Evolutionary conservation across 1,140 invertebrate genomes (phyloP), one percentile per base, ranked within the genome.

Genomic region (Propsilocerus akamusi): DNA sequence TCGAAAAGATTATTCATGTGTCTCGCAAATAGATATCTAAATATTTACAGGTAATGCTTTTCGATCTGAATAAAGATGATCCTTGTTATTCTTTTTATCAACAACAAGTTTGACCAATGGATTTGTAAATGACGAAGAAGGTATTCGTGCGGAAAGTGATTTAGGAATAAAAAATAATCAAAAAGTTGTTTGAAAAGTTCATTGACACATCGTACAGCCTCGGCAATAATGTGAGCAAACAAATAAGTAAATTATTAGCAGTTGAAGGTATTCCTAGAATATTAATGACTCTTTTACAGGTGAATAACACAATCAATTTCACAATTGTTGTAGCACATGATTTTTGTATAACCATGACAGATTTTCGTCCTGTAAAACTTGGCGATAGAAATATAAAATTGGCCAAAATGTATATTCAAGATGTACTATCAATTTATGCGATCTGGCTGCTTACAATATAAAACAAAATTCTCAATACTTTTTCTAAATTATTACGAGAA

Each of bases 1-100:
- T 5, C 62, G 61, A 47, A 51, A 52, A 14, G 61, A 53, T 10
- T 59, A 79, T 5, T 86, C n/a, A n/a, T n/a, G n/a, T n/a, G n/a
- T n/a, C n/a, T n/a, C n/a, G 83, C 56, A 75, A 83, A 60, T 62
- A 75, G 48, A 59, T 86, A 26, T 74, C 74, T 2, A 85, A 86
- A 63, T 69, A 83, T 58, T 86, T 83, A 58, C 68, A 72, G 0
- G 56, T 83, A 23, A 73, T 74, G 2, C 61, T 81, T 30, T 75
- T 57, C 25, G 59, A 58, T 5, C 25, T 68, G 51, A 63, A 65
- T 17, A 70, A 73, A 49, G 68, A 71, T 50, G 63, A 67, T 12
- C 69, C 72, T 1, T 75, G 72, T 51, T 67, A 66, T 51, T 52
- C 72, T 14, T 73, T 77, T 53, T 56, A 65, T 52, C 63, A 69